Conservation (phyloP, 53 echinoderm and acorn worm genomes). For the Echinometra lucunter region DNA sequence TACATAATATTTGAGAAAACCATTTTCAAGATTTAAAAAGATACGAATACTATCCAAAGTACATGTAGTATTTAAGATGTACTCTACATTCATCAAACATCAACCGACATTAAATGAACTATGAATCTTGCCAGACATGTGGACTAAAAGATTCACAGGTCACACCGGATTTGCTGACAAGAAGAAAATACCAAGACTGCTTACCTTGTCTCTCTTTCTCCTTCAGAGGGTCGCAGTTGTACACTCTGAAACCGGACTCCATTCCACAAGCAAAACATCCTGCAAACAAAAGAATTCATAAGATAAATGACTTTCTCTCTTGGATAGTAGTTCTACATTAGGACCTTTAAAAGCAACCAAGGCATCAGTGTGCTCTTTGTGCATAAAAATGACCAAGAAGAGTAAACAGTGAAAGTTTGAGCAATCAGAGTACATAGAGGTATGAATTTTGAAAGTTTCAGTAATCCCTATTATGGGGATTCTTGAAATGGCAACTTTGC, state of each 20-base stretch:
- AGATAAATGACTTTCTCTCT: not conserved
- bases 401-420: too few species aligned
- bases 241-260: slow-evolving; percentile 98
- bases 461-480: too few species aligned
- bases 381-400: too few species aligned
- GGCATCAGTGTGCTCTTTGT: too few species aligned
- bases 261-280: slow-evolving; percentile 99
- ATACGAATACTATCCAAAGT: not conserved
- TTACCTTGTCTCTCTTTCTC: slow-evolving; percentile 99
- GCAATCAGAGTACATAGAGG: too few species aligned
- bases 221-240: slow-evolving; percentile 96
- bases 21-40: not conserved
- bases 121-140: not conserved
- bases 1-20: not conserved
- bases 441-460: too few species aligned
- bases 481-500: too few species aligned
- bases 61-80: not conserved
- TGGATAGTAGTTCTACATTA: too few species aligned
- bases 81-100: too few species aligned
- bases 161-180: not conserved
- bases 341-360: too few species aligned
- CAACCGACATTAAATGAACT: too few species aligned
- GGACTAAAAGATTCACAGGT: not conserved
- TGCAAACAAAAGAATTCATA: slow-evolving; percentile 39
- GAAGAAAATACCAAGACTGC: not conserved